Conservation (phyloP, 92 coral and sea anemone species). For the Diadumene lineata region DNA sequence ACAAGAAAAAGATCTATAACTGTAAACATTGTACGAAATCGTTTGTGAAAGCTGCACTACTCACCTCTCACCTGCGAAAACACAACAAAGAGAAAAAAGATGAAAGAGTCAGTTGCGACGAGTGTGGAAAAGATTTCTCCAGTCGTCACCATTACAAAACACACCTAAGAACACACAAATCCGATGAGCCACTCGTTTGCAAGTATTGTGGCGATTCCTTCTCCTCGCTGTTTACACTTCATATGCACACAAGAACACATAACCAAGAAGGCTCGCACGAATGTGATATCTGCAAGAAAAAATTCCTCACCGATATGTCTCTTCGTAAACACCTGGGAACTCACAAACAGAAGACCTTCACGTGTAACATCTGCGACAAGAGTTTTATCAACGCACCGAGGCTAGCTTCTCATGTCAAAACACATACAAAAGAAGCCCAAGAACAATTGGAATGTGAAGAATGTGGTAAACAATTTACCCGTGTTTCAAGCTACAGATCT, state of each 20-base stretch:
- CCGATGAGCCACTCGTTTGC: constrained; percentile 10
- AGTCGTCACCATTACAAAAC: not conserved
- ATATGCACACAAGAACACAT: constrained; percentile 12
- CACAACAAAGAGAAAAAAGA: not conserved
- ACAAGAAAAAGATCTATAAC: not conserved
- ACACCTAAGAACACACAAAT: constrained; percentile 22
- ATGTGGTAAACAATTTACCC: constrained; percentile 17
- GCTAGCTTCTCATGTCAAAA: not conserved
- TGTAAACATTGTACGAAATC: not conserved
- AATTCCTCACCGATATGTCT: not conserved
- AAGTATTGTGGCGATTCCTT: constrained; percentile 10
- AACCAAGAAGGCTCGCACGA: constrained; percentile 6
- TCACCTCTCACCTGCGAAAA: not conserved
- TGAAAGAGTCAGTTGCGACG: not conserved
- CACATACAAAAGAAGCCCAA: not conserved
- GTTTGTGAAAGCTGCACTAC: not conserved
- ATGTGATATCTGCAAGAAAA: constrained; percentile 21
- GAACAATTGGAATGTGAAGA: constrained; percentile 7
- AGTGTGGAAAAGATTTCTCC: constrained; percentile 25
- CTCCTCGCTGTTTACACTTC: not conserved
- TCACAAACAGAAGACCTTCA: constrained; percentile 23
- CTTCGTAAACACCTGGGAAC: not conserved
- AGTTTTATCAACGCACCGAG: not conserved
- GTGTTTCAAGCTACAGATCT: constrained; percentile 19
- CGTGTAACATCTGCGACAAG: constrained; percentile 18